Conservation (phyloP, 2,797 vertebrate species). For the Falco rusticolus region DNA sequence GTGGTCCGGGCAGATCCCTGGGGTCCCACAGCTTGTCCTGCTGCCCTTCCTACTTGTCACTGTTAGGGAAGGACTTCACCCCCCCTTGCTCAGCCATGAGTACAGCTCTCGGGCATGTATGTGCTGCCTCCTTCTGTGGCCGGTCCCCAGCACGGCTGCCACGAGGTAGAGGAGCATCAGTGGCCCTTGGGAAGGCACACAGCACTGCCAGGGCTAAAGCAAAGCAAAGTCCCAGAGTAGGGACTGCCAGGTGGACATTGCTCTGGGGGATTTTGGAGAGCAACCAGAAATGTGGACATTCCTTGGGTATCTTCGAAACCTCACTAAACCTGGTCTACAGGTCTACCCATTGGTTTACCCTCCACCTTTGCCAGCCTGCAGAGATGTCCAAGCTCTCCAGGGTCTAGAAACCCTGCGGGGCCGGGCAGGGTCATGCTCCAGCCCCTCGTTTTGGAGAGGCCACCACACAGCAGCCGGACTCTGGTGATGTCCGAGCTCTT, state of each 20-base stretch:
- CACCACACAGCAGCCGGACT: background rate
- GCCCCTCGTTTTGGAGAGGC: background rate
- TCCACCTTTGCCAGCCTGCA: background rate
- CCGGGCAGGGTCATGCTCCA: rapidly evolving
- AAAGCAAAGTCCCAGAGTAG: background rate
- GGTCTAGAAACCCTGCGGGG: background rate
- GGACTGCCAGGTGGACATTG: background rate
- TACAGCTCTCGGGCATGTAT: background rate
- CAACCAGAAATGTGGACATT: background rate
- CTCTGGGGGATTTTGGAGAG: background rate
- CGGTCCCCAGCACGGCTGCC: background rate
- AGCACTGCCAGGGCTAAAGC: background rate
- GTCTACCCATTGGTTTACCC: background rate
- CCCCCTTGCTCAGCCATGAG: background rate
- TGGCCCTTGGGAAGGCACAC: background rate
- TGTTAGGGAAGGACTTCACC: background rate
- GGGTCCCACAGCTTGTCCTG: background rate
- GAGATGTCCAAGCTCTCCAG: background rate
- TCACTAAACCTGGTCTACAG: background rate
- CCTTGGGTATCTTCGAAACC: background rate
- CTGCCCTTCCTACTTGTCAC: background rate
- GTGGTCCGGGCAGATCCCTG: background rate
- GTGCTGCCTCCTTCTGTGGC: background rate
- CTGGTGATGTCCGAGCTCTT: background rate
- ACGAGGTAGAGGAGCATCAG: background rate